These are phyloP conservation scores for Theristicus caerulescens DNA, from an alignment of 2,113 vertebrate species.

Conservation along the genomic window DNA sequence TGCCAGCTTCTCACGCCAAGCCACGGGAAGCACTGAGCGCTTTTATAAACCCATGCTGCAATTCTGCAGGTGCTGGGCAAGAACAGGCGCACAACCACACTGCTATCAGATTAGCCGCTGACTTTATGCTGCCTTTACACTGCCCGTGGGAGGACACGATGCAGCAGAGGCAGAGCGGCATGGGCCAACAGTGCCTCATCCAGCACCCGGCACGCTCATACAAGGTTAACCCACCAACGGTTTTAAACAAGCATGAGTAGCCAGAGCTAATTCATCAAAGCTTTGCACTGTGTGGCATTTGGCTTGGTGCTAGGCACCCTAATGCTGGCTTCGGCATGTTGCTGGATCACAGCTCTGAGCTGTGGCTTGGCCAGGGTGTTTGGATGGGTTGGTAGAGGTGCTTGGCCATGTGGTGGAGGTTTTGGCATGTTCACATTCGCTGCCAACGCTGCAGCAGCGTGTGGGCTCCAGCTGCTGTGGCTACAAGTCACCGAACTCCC, in stretches of 20 bases:
- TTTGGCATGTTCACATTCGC: neutral
- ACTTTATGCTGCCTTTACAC: neutral
- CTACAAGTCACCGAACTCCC: neutral
- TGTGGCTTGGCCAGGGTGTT: neutral
- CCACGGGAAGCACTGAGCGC: neutral
- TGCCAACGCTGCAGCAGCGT: neutral
- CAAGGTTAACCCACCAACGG: neutral
- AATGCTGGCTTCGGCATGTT: rapidly evolving
- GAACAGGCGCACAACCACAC: rapidly evolving
- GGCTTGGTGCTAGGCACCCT: neutral
- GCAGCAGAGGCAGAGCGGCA: neutral
- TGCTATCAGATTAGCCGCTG: neutral
- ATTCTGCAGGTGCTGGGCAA: rapidly evolving
- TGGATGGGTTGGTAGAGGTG: neutral
- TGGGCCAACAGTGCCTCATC: rapidly evolving
- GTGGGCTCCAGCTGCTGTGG: neutral
- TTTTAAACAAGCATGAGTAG: neutral
- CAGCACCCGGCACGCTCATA: rapidly evolving
- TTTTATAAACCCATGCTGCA: neutral
- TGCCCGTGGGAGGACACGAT: rapidly evolving
- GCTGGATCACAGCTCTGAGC: neutral
- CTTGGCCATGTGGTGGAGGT: neutral
- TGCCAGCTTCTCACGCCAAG: neutral
- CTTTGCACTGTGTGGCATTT: neutral
- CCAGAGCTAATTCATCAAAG: neutral